phyloP scores from a whole-genome alignment of 2,113 vertebrate genomes.

The Platanista minor region DNA sequence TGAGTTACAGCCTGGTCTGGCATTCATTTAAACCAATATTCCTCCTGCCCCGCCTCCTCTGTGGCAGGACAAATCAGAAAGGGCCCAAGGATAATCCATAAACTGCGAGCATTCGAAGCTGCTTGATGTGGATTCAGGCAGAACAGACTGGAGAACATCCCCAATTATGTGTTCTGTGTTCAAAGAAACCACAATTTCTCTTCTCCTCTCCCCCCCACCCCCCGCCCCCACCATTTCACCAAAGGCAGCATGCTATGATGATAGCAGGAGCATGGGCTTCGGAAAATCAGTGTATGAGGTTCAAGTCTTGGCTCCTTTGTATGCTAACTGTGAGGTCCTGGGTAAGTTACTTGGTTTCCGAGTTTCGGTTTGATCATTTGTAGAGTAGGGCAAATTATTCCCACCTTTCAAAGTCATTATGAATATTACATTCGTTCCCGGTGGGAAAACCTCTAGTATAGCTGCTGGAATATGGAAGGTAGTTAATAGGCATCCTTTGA shows the following conservation, averaged over 20 bases:
- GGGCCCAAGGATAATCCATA: slow-evolving; percentile 24
- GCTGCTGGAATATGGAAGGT: neutral
- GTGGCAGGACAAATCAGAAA: slow-evolving; percentile 63
- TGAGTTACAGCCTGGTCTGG: slow-evolving; percentile 68
- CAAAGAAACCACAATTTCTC: slow-evolving; percentile 65
- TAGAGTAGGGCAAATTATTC: neutral
- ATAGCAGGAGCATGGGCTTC: neutral
- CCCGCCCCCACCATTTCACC: neutral
- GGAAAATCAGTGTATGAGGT: neutral
- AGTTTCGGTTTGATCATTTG: neutral
- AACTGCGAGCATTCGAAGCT: slow-evolving; percentile 42
- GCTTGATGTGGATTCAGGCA: slow-evolving; percentile 70
- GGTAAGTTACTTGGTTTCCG: neutral
- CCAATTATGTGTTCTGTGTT: slow-evolving; percentile 59
- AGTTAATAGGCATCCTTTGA: neutral
- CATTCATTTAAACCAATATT: slow-evolving; percentile 69
- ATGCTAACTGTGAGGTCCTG: neutral
- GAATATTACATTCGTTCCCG: neutral
- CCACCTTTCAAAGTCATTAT: neutral
- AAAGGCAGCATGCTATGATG: neutral
- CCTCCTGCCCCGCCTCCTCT: neutral
- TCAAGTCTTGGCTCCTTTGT: neutral
- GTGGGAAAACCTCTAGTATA: neutral
- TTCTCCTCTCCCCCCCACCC: neutral
- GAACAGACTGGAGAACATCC: slow-evolving; percentile 62